Base-by-base conservation (phyloP, 2,113 vertebrate genomes). In the Labeo rohita region DNA sequence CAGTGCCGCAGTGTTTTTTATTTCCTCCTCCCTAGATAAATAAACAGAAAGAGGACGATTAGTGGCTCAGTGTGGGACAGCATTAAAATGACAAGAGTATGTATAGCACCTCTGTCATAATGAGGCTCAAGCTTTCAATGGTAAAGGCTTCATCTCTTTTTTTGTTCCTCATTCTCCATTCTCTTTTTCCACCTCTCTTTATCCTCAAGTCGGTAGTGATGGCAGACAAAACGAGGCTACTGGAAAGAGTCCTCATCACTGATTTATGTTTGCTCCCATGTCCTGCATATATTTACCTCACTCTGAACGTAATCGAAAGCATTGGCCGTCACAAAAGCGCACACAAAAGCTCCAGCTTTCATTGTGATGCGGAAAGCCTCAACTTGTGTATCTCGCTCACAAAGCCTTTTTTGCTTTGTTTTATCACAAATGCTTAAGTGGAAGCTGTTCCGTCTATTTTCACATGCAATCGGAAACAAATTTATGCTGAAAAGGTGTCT, bases 221-320 rank as follows among this genome's bases (percentile, higher is more conserved):
- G 85, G 83, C 28, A 52, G 66, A 86, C 80, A 89, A 87, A 86
- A 70, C 23, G 13, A 39, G 78, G 43, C 65, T 73, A 77, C 34
- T 15, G 77, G 54, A 77, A 84, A 86, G 82, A 83, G 82, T 52
- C 66, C 83, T 85, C 80, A 88, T 88, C 68, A 80, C 50, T 87
- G 86, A 90, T 88, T 90, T 84, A 88, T 85, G 59, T 83, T 50
- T 36, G 70, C 10, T 74, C 49, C 82, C 39, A 28, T 56, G 54
- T 45, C 15, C 47, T 47, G n/a, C 16, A 73, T 83, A 79, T 75
- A 81, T 88, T 88, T 87, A 86, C 63, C 39, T 47, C 39, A 56
- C 75, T 79, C 56, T 82, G 21, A 81, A 76, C 74, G 81, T 45
- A 84, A 63, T 82, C 34, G 63, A 70, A 85, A 80, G 86, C 84